Conservation (phyloP, 1,140 invertebrate species). For the Choristoneura fumiferana region DNA sequence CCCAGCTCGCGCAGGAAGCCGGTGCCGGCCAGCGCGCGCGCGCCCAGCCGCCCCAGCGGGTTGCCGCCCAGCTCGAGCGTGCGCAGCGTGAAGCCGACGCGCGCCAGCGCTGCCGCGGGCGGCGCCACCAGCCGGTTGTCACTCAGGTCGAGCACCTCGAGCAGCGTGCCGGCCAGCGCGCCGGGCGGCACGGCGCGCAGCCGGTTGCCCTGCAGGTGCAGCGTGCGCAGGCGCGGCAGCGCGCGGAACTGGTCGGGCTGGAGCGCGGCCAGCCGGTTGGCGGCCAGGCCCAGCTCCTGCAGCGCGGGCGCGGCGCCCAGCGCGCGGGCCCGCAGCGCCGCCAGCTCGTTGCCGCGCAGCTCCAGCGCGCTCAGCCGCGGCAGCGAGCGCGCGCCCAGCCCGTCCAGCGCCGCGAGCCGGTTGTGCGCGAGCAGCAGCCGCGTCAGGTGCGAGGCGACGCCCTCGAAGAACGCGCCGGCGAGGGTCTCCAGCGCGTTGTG, state of each 20-base stretch:
- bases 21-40: conserved; percentile 88
- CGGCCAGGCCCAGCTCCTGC: conserved; percentile 86
- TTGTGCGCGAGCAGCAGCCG: conserved; percentile 91
- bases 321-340: conserved; percentile 83
- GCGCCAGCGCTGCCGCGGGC: too few species aligned
- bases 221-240: conserved; percentile 82
- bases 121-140: conserved; percentile 86
- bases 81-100: conserved; percentile 85
- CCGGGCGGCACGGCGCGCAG: conserved; percentile 86
- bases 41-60: conserved; percentile 89
- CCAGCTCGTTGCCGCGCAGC: conserved; percentile 89
- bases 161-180: conserved; percentile 85
- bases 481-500: conserved; percentile 81
- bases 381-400: conserved; percentile 86
- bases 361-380: conserved; percentile 85
- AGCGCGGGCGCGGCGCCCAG: conserved; percentile 83
- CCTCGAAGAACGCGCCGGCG: conserved; percentile 81
- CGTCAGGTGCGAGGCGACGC: conserved; percentile 75
- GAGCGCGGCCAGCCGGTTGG: conserved; percentile 85
- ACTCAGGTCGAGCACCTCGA: conserved; percentile 88
- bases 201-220: conserved; percentile 86
- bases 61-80: conserved; percentile 88
- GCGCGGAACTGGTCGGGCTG: conserved; percentile 85
- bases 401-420: conserved; percentile 80
- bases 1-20: conserved; percentile 86